Evolutionary conservation across 37 sponge, comb jelly and placozoan genomes (phyloP).

Genomic region (Tethya wilhelma): DNA sequence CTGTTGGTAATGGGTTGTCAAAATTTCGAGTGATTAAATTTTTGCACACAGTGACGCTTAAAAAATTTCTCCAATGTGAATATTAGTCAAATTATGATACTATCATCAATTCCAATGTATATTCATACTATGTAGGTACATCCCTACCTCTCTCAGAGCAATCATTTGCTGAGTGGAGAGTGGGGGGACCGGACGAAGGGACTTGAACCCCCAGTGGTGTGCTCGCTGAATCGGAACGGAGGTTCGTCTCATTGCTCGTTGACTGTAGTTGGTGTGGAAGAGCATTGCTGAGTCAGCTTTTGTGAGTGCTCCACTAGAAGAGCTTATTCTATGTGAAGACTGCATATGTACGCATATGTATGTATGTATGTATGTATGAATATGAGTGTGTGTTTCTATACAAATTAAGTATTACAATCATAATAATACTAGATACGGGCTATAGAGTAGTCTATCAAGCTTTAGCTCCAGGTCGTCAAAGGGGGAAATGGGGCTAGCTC

Average conservation of each 20-base stretch:
- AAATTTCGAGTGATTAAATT: background rate
- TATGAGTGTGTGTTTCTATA: slow-evolving; percentile 13
- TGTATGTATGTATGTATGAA: slow-evolving; percentile 17
- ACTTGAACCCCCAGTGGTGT: slow-evolving; percentile 92
- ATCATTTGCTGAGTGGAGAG: slow-evolving; percentile 65
- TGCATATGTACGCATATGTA: background rate
- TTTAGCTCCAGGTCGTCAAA: too few species aligned
- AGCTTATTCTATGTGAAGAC: too few species aligned
- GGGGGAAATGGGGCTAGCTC: too few species aligned
- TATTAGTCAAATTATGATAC: background rate
- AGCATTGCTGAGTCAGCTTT: slow-evolving; percentile 18
- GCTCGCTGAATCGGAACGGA: slow-evolving; percentile 56
- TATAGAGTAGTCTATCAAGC: too few species aligned
- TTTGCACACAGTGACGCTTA: background rate
- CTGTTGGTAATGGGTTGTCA: background rate
- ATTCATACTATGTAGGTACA: background rate
- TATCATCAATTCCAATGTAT: background rate
- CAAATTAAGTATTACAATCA: too few species aligned
- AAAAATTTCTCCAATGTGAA: too few species aligned
- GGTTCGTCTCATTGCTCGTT: slow-evolving; percentile 34
- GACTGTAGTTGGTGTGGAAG: slow-evolving; percentile 22
- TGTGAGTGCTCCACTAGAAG: background rate
- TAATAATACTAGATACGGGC: too few species aligned
- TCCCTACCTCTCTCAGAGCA: slow-evolving; percentile 69
- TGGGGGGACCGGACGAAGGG: slow-evolving; percentile 73